Evolutionary conservation across 1,140 invertebrate genomes (phyloP).

Genomic region (Drosophila kikkawai): DNA sequence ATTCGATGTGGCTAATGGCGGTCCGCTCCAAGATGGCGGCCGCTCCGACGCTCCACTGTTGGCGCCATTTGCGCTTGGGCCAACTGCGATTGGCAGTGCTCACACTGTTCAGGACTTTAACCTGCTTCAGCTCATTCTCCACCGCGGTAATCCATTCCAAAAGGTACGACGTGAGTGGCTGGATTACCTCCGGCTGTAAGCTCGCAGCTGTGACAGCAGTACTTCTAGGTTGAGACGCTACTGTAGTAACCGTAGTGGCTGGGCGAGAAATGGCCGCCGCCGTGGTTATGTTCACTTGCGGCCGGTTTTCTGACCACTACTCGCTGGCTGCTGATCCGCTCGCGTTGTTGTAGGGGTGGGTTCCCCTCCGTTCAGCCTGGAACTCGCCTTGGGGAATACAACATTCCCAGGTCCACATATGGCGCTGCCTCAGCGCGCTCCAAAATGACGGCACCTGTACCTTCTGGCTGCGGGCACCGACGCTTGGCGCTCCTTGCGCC

Average conservation of each 20-base stretch:
- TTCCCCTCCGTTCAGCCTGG: neutral
- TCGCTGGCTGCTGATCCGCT: slow-evolving; percentile 6
- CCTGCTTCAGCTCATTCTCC: too few species aligned
- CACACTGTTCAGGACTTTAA: neutral
- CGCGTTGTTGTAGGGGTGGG: slow-evolving; percentile 1
- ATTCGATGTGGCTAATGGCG: neutral
- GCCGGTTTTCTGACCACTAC: slow-evolving; percentile 1
- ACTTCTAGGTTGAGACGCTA: too few species aligned
- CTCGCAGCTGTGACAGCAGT: too few species aligned
- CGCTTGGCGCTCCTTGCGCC: too few species aligned
- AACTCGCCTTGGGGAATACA: neutral
- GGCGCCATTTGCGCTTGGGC: neutral
- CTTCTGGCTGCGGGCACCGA: too few species aligned
- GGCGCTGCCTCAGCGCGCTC: too few species aligned
- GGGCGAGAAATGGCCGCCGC: too few species aligned
- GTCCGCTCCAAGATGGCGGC: neutral
- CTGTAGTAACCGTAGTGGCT: too few species aligned
- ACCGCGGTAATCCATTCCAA: too few species aligned
- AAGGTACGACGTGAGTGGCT: too few species aligned
- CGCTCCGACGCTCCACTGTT: neutral
- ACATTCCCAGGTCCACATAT: neutral
- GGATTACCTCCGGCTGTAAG: too few species aligned
- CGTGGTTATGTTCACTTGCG: neutral
- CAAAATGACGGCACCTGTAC: neutral
- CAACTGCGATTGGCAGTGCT: neutral